A percentile compares a stretch with the other conserved stretches of the same genome.
These are phyloP conservation scores for Limnephilus marmoratus DNA, from an alignment of 2,888 invertebrate species.

Conservation along the genomic window DNA sequence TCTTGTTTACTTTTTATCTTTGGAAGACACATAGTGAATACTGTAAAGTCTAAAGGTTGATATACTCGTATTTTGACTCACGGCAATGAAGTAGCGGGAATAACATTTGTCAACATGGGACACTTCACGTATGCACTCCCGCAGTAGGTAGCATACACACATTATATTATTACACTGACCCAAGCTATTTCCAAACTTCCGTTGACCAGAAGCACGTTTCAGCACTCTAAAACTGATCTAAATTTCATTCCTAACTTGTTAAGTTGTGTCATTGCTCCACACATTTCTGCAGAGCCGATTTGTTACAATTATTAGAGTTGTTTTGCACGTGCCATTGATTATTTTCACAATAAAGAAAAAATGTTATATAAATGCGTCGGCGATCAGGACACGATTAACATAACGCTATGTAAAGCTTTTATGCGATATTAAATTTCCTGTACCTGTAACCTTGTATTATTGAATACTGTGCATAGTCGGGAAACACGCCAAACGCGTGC, in stretches of 20 bases:
- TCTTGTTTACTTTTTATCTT: too few species aligned
- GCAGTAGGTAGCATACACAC: not conserved
- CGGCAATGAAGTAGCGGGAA: not conserved
- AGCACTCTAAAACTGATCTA: not conserved
- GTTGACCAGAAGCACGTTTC: not conserved
- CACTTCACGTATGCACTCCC: not conserved
- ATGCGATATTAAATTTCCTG: not conserved
- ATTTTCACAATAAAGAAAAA: not conserved
- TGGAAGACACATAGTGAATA: too few species aligned
- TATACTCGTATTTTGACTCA: not conserved
- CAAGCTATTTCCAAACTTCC: not conserved
- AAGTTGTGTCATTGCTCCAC: not conserved
- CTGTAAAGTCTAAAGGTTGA: not conserved
- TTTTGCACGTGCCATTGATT: not conserved
- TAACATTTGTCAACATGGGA: not conserved
- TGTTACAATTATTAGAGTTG: not conserved
- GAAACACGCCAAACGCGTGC: too few species aligned
- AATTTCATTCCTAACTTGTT: not conserved
- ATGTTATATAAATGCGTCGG: not conserved
- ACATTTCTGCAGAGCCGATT: not conserved
- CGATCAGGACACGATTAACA: not conserved
- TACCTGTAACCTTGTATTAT: not conserved
- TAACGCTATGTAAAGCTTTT: not conserved
- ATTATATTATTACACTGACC: not conserved
- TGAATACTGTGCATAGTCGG: too few species aligned